These are phyloP conservation scores for Xestia rhomboidea DNA, from an alignment of 2,888 invertebrate species.

Conservation along the genomic window DNA sequence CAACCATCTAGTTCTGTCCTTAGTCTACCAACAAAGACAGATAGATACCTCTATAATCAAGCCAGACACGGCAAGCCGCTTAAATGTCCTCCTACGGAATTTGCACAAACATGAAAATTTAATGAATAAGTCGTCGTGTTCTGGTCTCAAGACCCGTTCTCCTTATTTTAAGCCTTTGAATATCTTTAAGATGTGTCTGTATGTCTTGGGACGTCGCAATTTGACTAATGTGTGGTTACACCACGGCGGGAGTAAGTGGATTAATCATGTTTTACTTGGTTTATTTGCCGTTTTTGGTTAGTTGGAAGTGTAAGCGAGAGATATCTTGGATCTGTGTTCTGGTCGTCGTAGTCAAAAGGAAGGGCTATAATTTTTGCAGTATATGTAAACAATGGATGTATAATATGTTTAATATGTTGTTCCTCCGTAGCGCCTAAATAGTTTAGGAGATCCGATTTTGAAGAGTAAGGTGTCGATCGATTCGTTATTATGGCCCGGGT, in stretches of 20 bases:
- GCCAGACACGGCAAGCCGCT: slow-evolving; percentile 76
- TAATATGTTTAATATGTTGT: too few relatives aligned
- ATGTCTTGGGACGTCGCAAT: slow-evolving; percentile 25
- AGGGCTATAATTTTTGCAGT: too few relatives aligned
- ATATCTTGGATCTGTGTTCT: neutral
- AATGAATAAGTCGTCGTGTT: slow-evolving; percentile 77
- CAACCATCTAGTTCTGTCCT: neutral
- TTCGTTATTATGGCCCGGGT: too few relatives aligned
- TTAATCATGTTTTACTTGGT: slow-evolving; percentile 30
- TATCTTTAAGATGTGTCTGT: slow-evolving; percentile 28
- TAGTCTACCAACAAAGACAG: slow-evolving; percentile 6
- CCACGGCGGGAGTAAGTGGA: slow-evolving; percentile 13
- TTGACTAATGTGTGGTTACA: slow-evolving; percentile 52
- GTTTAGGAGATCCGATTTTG: too few relatives aligned
- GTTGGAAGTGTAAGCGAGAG: neutral
- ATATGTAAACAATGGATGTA: too few relatives aligned
- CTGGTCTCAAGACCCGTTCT: slow-evolving; percentile 49
- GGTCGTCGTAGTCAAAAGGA: neutral
- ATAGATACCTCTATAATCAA: slow-evolving; percentile 11
- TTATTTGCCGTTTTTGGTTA: slow-evolving; percentile 15
- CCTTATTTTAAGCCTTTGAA: slow-evolving; percentile 44
- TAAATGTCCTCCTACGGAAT: slow-evolving; percentile 76
- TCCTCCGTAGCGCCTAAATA: too few relatives aligned
- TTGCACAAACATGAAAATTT: slow-evolving; percentile 84
- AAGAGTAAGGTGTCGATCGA: too few relatives aligned